A percentile compares a stretch with the other conserved stretches of the same genome.
Conservation (phyloP, 1,140 invertebrate species). For the Zaprionus nigranus region DNA sequence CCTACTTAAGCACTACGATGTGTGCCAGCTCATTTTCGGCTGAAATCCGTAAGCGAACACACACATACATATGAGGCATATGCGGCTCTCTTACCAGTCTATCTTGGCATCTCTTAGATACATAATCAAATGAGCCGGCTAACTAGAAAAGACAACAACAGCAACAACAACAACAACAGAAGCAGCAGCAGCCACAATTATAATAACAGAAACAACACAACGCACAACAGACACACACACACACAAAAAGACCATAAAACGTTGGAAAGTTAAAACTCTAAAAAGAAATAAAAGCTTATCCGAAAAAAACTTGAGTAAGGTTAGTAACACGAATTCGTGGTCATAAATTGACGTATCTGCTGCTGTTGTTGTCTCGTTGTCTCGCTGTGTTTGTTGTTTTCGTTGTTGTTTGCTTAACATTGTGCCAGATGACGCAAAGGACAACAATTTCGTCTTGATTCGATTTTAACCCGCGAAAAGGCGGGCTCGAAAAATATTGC, state of each 20-base stretch:
- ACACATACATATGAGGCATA: constrained; percentile 9
- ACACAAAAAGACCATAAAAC: constrained; percentile 62
- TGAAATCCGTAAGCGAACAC: constrained; percentile 50
- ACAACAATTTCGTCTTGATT: constrained; percentile 54
- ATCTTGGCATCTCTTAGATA: constrained; percentile 59
- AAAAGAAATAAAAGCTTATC: constrained; percentile 41
- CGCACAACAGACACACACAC: constrained; percentile 12
- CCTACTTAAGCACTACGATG: constrained; percentile 51
- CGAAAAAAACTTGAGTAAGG: constrained; percentile 74
- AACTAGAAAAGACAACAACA: constrained; percentile 51
- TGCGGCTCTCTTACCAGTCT: constrained; percentile 51
- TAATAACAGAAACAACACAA: constrained; percentile 19
- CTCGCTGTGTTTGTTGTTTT: constrained; percentile 35
- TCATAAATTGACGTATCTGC: constrained; percentile 63
- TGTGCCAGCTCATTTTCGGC: constrained; percentile 58
- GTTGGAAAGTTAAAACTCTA: constrained; percentile 73
- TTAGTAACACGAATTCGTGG: constrained; percentile 77
- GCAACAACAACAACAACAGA: constrained; percentile 44
- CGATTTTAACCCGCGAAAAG: constrained; percentile 31
- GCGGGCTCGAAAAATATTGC: not conserved
- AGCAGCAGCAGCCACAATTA: constrained; percentile 29
- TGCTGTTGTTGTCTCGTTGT: constrained; percentile 34
- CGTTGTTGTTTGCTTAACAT: constrained; percentile 69
- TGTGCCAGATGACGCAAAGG: constrained; percentile 72
- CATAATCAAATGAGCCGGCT: constrained; percentile 68